Conservation (phyloP, 23 tunicate species). For the Phallusia fumigata region DNA sequence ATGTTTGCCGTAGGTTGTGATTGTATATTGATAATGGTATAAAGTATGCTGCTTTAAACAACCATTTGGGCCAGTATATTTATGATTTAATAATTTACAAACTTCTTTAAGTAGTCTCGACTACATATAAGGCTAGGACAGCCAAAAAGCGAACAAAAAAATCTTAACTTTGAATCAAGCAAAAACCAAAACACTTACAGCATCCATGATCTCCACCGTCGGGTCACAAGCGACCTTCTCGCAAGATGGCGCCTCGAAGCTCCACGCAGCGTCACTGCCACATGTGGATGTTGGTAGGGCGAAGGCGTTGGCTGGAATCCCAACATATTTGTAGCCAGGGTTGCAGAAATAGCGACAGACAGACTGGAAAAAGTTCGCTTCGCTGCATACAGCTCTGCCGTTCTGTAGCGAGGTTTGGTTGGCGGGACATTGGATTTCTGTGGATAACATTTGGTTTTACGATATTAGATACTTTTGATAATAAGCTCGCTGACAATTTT, state of each 20-base stretch:
- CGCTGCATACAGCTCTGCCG: conserved; percentile 40
- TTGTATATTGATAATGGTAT: too few species aligned
- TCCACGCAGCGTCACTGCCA: conserved; percentile 27
- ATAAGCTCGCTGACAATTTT: too few species aligned
- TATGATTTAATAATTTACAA: too few species aligned
- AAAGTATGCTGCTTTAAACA: too few species aligned
- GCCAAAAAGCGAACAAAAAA: too few species aligned
- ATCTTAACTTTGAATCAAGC: not conserved
- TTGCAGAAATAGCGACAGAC: conserved; percentile 52
- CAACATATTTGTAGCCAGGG: conserved; percentile 54
- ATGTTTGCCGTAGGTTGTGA: too few species aligned
- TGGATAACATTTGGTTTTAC: not conserved
- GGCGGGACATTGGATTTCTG: conserved; percentile 41
- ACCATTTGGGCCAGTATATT: too few species aligned
- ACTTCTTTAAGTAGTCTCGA: too few species aligned
- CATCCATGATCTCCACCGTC: not conserved
- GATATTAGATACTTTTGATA: too few species aligned
- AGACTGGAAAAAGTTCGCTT: conserved; percentile 36
- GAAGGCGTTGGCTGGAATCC: not conserved
- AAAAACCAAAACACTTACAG: not conserved
- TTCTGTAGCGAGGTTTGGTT: conserved; percentile 10
- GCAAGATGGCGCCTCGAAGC: conserved; percentile 10
- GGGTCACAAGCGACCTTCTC: conserved; percentile 26
- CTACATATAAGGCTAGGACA: too few species aligned
- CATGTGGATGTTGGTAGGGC: conserved; percentile 15